These are phyloP conservation scores for Nemapogon koenigi DNA, from an alignment of 2,888 invertebrate species.

Conservation along the genomic window DNA sequence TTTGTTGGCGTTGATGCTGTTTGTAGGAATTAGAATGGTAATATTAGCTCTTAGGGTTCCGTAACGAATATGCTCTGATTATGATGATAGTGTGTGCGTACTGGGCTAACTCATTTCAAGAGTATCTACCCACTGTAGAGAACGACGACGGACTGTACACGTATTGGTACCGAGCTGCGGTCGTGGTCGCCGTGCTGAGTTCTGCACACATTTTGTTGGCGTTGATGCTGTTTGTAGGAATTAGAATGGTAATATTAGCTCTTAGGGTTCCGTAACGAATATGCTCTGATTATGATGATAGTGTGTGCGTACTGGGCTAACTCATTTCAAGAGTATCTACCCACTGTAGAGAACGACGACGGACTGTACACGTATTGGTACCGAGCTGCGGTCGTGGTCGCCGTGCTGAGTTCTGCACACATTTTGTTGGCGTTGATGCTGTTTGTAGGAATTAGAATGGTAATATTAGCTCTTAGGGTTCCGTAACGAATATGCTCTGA, in stretches of 20 bases:
- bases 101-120: neutral
- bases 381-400: neutral
- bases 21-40: neutral
- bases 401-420: neutral
- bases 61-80: no score
- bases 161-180: neutral
- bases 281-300: no score
- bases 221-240: neutral
- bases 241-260: neutral
- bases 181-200: neutral
- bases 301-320: neutral
- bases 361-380: neutral
- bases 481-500: no score
- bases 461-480: no score
- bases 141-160: neutral
- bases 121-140: neutral
- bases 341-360: neutral
- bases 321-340: neutral
- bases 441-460: neutral
- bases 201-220: neutral
- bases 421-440: neutral
- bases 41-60: no score
- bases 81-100: neutral
- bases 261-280: no score
- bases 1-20: neutral